These are phyloP conservation scores for Chiloscyllium punctatum DNA, from an alignment of 2,797 vertebrate genomes.

Conservation along the genomic window DNA sequence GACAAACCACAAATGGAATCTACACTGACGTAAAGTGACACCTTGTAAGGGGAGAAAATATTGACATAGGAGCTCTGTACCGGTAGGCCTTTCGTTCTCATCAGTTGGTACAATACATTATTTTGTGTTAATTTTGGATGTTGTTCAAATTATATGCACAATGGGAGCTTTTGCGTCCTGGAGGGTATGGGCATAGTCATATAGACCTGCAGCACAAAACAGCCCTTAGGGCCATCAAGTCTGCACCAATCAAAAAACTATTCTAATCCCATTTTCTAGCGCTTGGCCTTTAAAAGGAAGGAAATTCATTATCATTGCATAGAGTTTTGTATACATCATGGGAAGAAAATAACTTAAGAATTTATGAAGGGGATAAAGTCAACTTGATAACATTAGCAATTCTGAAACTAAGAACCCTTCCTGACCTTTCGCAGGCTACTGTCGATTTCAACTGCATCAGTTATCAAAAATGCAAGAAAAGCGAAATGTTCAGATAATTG, in stretches of 20 bases:
- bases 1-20: not conserved
- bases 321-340: not conserved
- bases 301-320: not conserved
- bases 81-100: not conserved
- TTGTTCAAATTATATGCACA: not conserved
- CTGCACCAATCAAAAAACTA: too few relatives aligned
- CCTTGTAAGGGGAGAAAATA: not conserved
- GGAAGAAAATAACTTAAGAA: not conserved
- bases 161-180: not conserved
- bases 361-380: not conserved
- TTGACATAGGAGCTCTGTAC: not conserved
- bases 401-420: not conserved
- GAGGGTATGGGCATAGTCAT: not conserved
- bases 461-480: constrained; percentile 27
- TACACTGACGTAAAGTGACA: not conserved
- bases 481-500: constrained; percentile 33
- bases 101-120: not conserved
- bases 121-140: not conserved
- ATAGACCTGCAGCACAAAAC: too few relatives aligned
- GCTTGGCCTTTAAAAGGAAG: too few relatives aligned
- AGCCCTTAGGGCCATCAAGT: too few relatives aligned
- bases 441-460: not conserved
- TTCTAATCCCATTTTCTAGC: too few relatives aligned
- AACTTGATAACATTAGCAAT: not conserved
- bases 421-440: not conserved